Evolutionary conservation across 2,888 invertebrate species (phyloP), one percentile per base, ranked within the genome.

Genomic region (Serripes groenlandicus): DNA sequence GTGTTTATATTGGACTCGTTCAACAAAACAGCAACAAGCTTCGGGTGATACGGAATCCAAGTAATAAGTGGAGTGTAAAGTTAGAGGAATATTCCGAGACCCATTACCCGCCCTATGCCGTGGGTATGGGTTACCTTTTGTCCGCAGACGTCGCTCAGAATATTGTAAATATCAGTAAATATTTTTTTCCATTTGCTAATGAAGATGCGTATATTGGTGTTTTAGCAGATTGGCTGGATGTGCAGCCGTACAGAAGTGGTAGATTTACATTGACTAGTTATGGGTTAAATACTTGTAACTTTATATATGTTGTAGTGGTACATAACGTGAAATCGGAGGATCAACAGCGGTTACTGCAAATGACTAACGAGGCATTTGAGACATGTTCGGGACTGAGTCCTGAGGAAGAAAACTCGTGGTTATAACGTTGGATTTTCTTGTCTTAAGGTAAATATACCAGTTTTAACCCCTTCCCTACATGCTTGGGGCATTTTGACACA

Each of bases 121-220:
- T 92, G 68, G 94, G 94, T 21, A 91, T 90, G 68, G 94, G 94
- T 1, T 94, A 94, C 81, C 73, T 94, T 0, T 32, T 94, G 28
- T 93, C 94, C 3, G 62, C 64, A 26, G 93, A 94, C 72, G 90
- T 92, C 30, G 88, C 93, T 5, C 35, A 81, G 21, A 82, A 81
- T 68, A 73, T 94, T 28, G 85, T 92, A 11, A 74, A 89, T n/a
- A 80, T 86, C 26, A 90, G 92, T 72, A 60, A 66, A n/a, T 89
- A 86, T 72, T 77, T 92, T 15, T 69, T 69, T 69, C 90, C 92
- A 1, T 93, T 94, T 82, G 91, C 94, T 4, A 93, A 92, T 75
- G 94, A 94, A 82, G 94, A 94, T 85, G 94, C 94, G 5, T 94
- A 91, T 81, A 82, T 94, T 2, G 94, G 94, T 0, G 88, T 93